Base-by-base conservation (phyloP, 2,113 vertebrate genomes). In the Pomatostomus ruficeps region DNA sequence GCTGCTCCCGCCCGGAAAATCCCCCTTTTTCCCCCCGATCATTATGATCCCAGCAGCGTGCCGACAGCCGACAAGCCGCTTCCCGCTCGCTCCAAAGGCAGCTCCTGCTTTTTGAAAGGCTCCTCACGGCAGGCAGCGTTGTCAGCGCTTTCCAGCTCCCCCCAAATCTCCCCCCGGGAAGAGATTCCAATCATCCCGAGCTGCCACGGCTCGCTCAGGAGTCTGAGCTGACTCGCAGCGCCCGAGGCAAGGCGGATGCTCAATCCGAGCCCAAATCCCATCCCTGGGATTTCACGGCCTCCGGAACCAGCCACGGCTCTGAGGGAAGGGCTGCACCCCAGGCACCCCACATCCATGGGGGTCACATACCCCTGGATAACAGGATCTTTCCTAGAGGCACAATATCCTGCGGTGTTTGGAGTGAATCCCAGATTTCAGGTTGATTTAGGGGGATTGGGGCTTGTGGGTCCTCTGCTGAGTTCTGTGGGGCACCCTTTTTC, bases 391-490 rank as follows among this genome's bases (percentile, higher is more conserved):
- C 42, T 9, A 13, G 25, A 66, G 57, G 40, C 1, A 2, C 67
- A 28, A 14, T 5, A 2, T 23, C 21, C 15, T 3, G 6, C 42
- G 19, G 7, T 28, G 14, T 43, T 36, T 2, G 4, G 11, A 29
- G 28, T 4, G 26, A 63, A 77, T 28, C 62, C 25, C 29, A 2
- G 2, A 67, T 31, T 63, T 62, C 13, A 3, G 43, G 55, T 28
- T 3, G 6, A 31, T 70, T 82, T 52, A 8, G 31, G 12, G 61
- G 11, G 12, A 14, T 15, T 23, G 26, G 2, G 2, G 18, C 21
- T 33, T 16, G 31, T 0, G 1, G 25, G 10, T 4, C 17, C 5
- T 16, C 4, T 1, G 12, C 2, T 3, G 35, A 55, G 6, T 13
- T n/a, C 46, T 10, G 1, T 2, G 21, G 24, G 67, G 45, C 22